Evolutionary conservation across 2,113 vertebrate species (phyloP), one percentile per base, ranked within the genome.

Genomic region (Struthio camelus): DNA sequence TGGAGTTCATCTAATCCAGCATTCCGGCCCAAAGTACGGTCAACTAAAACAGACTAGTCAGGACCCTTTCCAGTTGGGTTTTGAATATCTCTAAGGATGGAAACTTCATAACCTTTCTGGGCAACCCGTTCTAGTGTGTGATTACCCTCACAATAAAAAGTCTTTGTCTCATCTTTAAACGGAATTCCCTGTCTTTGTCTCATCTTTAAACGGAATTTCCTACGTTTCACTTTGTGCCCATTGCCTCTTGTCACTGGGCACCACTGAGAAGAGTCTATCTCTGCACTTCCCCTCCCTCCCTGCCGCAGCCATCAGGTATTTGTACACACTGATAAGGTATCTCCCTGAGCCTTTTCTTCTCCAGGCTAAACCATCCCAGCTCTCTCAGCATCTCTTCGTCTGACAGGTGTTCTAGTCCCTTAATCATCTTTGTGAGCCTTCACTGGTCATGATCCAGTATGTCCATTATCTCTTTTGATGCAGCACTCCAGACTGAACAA

Each of bases 11-110:
- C 19, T 46, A 62, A 69, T 32, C 46, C 46, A 81, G 36, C 1
- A 2, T 1, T 3, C 8, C 1, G 10, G 12, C 50, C 64, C 30
- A 42, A 6, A 76, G 18, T 2, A 30, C 2, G 1, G 5, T 71
- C 30, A 84, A 58, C 14, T 10, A 67, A 48, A 66, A 59, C 22
- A 73, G 62, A 9, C 75, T 86, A 61, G 11, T 10, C 27, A 79
- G 40, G 38, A 4, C 13, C 70, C 8, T 62, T 18, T 56, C 11
- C 12, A 36, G 42, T 27, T 24, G 81, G 9, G 0, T 71, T 93
- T 76, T 75, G 6, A 78, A 7, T 48, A 50, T 42, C 14, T 72
- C 23, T 34, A 58, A 40, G 51, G 17, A 71, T 9, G 10, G 15
- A 85, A 20, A 51, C 6, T 66, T 8, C 8, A 25, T 11, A 64